Conservation (phyloP, 1,140 invertebrate genomes). For the Epicauta chinensis region DNA sequence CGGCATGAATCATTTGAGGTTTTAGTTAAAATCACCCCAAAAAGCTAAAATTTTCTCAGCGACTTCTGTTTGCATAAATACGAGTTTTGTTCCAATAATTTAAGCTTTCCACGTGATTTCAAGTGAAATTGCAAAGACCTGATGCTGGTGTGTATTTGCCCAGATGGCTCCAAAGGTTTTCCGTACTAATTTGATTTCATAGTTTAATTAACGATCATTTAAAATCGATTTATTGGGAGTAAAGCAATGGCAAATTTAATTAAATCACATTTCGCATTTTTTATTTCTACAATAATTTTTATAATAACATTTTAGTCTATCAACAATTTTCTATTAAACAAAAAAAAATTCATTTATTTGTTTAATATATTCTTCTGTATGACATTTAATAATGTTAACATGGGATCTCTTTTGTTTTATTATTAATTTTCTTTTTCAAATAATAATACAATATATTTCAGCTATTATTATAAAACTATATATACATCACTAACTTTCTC, state of each 20-base stretch:
- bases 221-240: not conserved
- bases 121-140: too few species aligned
- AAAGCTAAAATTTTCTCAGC: too few species aligned
- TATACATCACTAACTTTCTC: constrained; percentile 34
- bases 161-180: too few species aligned
- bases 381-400: too few species aligned
- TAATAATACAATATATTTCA: constrained; percentile 25
- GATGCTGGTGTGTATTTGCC: too few species aligned
- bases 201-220: not conserved
- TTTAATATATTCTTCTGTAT: constrained; percentile 7
- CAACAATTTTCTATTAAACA: constrained; percentile 34
- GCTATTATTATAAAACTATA: constrained; percentile 37
- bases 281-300: constrained; percentile 21
- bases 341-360: constrained; percentile 15
- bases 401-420: too few species aligned
- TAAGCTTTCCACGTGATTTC: too few species aligned
- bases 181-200: too few species aligned
- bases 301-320: constrained; percentile 32
- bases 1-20: too few species aligned
- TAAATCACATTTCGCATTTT: constrained; percentile 20
- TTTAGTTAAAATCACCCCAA: too few species aligned
- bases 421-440: constrained; percentile 6
- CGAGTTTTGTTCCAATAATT: too few species aligned
- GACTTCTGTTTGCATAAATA: too few species aligned
- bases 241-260: not conserved